phyloP scores from a whole-genome alignment of 2,888 invertebrate genomes.

The Neoscelio sp. region DNA sequence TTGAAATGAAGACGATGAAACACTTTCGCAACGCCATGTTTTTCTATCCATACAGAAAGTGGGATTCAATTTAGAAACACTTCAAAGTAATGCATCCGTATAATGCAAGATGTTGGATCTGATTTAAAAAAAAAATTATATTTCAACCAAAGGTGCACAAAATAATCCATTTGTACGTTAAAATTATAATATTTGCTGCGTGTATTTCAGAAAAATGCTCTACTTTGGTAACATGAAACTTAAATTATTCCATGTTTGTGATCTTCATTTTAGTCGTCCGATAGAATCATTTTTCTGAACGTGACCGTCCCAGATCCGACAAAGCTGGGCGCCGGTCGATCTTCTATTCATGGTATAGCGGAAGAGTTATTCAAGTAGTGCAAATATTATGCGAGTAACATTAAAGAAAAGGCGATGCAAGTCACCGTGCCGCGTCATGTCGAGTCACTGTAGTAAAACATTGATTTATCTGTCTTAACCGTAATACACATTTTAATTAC shows the following conservation, averaged over 20 bases:
- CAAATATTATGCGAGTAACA: conserved; percentile 62
- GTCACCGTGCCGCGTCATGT: conserved; percentile 56
- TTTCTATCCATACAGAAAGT: conserved; percentile 20
- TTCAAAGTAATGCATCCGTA: conserved; percentile 21
- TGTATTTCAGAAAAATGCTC: conserved; percentile 17
- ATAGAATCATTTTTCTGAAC: conserved; percentile 58
- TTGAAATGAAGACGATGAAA: conserved; percentile 54
- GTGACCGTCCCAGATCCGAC: conserved; percentile 60
- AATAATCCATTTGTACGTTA: conserved; percentile 30
- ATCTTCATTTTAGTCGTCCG: conserved; percentile 56
- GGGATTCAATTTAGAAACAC: conserved; percentile 30
- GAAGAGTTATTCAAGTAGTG: conserved; percentile 60
- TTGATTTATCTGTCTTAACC: conserved; percentile 41
- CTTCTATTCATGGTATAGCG: conserved; percentile 60
- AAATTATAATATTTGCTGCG: conserved; percentile 22
- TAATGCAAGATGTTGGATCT: not conserved
- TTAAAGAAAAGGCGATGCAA: conserved; percentile 56
- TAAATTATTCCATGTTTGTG: conserved; percentile 56
- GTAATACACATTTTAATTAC: conserved; percentile 65
- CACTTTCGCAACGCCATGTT: conserved; percentile 35
- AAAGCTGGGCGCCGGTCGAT: conserved; percentile 59
- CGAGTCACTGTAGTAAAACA: conserved; percentile 36
- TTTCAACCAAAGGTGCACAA: conserved; percentile 1
- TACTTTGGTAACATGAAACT: conserved; percentile 36
- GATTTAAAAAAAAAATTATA: conserved; percentile 38